phyloP scores from a whole-genome alignment of 2,113 vertebrate genomes.

The Rhinichthys klamathensis region DNA sequence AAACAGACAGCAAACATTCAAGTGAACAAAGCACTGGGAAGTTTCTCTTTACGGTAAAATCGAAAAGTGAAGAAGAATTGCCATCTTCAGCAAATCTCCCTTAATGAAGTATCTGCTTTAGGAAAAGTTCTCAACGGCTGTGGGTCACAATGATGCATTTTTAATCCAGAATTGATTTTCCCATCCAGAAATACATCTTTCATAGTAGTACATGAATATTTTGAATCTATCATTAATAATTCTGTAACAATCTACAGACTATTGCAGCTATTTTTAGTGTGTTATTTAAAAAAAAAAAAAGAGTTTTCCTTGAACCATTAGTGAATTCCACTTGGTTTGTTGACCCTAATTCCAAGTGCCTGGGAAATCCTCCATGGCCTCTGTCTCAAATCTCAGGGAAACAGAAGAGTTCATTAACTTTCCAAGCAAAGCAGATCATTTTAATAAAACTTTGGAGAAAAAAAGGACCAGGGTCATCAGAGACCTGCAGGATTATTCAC shows the following conservation, averaged over 20 bases:
- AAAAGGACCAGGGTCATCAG: neutral
- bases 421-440: constrained; percentile 45
- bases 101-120: neutral
- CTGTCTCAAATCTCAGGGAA: constrained; percentile 44
- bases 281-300: neutral
- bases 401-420: constrained; percentile 52
- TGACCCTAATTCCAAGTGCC: constrained; percentile 39
- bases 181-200: neutral
- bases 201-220: constrained; percentile 7
- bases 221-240: constrained; percentile 4
- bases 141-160: constrained; percentile 52
- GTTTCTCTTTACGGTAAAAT: neutral
- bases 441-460: constrained; percentile 38
- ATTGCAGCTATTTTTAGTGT: constrained; percentile 5
- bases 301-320: constrained; percentile 27
- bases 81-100: neutral
- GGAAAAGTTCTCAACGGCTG: constrained; percentile 23
- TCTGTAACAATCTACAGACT: neutral
- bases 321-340: constrained; percentile 43
- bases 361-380: constrained; percentile 46
- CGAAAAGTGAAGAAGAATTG: neutral
- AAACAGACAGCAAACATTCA: neutral
- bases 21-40: neutral
- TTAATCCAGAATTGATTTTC: neutral
- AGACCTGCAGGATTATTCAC: constrained; percentile 30